Base-by-base conservation (phyloP, 2,113 vertebrate genomes). In the Monopterus albus region DNA sequence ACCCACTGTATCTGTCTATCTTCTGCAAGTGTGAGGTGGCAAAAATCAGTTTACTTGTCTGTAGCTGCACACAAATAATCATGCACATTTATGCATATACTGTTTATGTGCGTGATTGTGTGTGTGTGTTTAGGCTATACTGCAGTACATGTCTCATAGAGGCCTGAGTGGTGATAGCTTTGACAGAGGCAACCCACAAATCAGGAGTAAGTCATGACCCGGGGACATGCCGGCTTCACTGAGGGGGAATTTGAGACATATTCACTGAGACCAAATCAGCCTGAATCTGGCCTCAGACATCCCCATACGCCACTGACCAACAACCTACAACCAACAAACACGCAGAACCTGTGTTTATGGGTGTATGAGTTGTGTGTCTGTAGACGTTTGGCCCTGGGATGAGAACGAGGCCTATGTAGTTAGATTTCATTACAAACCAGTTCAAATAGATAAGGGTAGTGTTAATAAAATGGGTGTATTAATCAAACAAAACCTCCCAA, bases 251-350 rank as follows among this genome's bases (percentile, higher is more conserved):
- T n/a, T 87, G 88, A 91, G 86, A 88, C 89, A 89, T 85, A 91
- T 92, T 91, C 88, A 88, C 66, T 81, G 83, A 84, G 91, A 92
- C 85, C 87, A 80, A 90, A 87, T 90, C 88, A 89, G 65, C 86
- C 79, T 84, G 71, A 82, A 77, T 88, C 85, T 87, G 84, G 80
- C 84, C 84, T 87, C 66, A 81, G 78, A 83, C 71, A 83, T 57
- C 63, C 55, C 73, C 33, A 65, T 38, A 59, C 67, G 76, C 49
- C 68, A 36, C 85, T 81, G 81, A 82, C 81, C 55, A 64, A 72
- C 64, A 72, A 65, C 45, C 74, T n/a, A n/a, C n/a, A 55, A 42
- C 33, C 66, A 36, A 60, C 60, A 52, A 55, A 80, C 62, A 84
- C 72, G 72, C 66, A 40, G 66, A 67, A 81, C 69, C 23, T 74